Percentiles rank a stretch among this genome's conserved stretches.
phyloP scores from a whole-genome alignment of 2,888 invertebrate species.

The Drosophila ustulata region DNA sequence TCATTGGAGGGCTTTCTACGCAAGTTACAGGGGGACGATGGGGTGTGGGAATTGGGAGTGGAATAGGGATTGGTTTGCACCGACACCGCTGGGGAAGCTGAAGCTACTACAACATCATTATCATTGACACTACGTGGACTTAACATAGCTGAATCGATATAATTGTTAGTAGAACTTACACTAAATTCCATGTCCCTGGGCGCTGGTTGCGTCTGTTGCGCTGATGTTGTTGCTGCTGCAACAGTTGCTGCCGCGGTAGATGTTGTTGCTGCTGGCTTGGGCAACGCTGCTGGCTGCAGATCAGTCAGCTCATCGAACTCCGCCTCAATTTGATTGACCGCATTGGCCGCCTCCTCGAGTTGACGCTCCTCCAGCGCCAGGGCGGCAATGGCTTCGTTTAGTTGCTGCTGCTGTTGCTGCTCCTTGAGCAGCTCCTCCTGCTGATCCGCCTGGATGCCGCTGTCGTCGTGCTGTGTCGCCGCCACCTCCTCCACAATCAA shows the following conservation, averaged over 20 bases:
- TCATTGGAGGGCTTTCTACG: constrained; percentile 82
- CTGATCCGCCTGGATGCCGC: constrained; percentile 88
- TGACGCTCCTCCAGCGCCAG: constrained; percentile 79
- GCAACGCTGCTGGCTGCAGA: constrained; percentile 67
- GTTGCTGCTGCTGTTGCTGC: constrained; percentile 75
- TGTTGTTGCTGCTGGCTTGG: constrained; percentile 15
- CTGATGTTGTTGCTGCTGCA: constrained; percentile 11
- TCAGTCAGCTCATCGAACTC: constrained; percentile 78
- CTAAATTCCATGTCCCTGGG: constrained; percentile 83
- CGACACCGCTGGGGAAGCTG: constrained; percentile 62
- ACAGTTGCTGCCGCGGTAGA: constrained; percentile 1
- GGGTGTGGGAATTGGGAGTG: constrained; percentile 16
- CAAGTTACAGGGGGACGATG: constrained; percentile 63
- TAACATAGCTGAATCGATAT: constrained; percentile 61
- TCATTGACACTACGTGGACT: constrained; percentile 60
- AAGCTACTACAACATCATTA: constrained; percentile 69
- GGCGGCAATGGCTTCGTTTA: constrained; percentile 81
- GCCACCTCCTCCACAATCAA: constrained; percentile 83
- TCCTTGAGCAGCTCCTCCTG: constrained; percentile 85
- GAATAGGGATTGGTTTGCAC: constrained; percentile 37
- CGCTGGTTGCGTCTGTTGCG: constrained; percentile 26
- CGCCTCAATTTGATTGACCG: constrained; percentile 81
- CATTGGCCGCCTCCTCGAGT: constrained; percentile 80
- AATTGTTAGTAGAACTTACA: constrained; percentile 84
- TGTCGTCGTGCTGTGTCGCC: constrained; percentile 88